Percentiles rank a stretch among this genome's conserved stretches.
Evolutionary conservation across 2,888 invertebrate species (phyloP).

Genomic region (Drosophila macrothrix): DNA sequence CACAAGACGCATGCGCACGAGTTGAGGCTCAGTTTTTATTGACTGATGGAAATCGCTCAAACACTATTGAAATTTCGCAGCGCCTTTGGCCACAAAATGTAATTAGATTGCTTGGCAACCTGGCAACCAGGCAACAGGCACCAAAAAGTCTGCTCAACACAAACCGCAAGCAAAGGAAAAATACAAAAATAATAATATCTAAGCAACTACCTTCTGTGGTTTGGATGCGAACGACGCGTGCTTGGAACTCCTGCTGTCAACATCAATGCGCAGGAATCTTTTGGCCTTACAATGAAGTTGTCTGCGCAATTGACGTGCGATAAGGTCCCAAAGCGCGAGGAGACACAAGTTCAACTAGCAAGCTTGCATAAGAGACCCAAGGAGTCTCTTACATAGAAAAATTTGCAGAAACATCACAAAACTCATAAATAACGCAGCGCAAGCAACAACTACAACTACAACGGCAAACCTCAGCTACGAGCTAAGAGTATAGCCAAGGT

Average conservation of each 20-base stretch:
- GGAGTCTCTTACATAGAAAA: constrained; percentile 72
- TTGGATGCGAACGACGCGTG: constrained; percentile 55
- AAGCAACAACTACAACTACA: constrained; percentile 26
- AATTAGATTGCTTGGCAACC: constrained; percentile 68
- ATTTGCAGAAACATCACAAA: constrained; percentile 82
- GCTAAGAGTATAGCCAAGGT: constrained; percentile 16
- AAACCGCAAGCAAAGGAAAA: not conserved
- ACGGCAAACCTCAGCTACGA: not conserved
- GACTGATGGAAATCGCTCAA: constrained; percentile 83
- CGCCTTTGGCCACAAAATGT: constrained; percentile 72
- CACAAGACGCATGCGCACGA: constrained; percentile 25
- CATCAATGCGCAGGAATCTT: constrained; percentile 74
- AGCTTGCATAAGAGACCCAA: constrained; percentile 38
- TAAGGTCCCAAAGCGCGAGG: constrained; percentile 43
- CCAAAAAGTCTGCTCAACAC: constrained; percentile 29
- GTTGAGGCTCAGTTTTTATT: constrained; percentile 63
- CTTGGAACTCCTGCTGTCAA: constrained; percentile 79
- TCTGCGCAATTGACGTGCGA: constrained; percentile 76
- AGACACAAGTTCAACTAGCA: constrained; percentile 52
- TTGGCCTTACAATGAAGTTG: constrained; percentile 76
- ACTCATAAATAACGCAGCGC: constrained; percentile 78
- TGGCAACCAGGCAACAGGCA: constrained; percentile 3
- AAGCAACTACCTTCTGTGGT: constrained; percentile 58
- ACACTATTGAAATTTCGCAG: constrained; percentile 53
- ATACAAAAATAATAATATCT: constrained; percentile 29